Base-by-base conservation (phyloP, 1,140 invertebrate genomes). In the Ridgeia piscesae region DNA sequence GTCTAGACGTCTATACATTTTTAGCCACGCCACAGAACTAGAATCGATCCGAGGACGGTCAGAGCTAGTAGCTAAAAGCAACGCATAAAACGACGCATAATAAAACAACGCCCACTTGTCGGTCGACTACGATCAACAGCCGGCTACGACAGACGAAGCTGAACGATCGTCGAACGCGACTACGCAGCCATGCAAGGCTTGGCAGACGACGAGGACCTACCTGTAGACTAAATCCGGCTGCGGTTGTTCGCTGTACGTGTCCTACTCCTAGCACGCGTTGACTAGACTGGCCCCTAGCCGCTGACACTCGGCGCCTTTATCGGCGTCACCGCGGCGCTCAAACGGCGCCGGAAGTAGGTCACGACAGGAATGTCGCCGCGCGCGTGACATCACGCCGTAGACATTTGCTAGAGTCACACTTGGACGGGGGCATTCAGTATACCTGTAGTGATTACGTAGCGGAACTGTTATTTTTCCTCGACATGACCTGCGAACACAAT, bases 281-380 rank as follows among this genome's bases (percentile, higher is more conserved):
- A 77, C 58, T 77, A 77, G 58, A 77, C 58, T 77, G 58, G 58
- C 58, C 58, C 58, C 58, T 21, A 31, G 17, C 27, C 58, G 58
- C 58, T 8, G 11, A 77, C 58, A 77, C 58, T 77, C 17, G 2
- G 11, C 58, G 58, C 17, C 17, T 77, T 77, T 77, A 77, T 77
- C 58, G 17, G 58, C 58, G 42, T 77, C 58, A 0, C 58, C 17
- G 27, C 58, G 58, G 11, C 58, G 58, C 58, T 4, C 58, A 77
- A 77, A 77, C 58, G 27, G 11, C 58, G 58, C 58, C 58, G 58
- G 58, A 77, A 77, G 58, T 77, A 77, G 58, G 58, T 77, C 58
- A 77, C 58, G 58, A 77, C 58, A 77, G 58, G 58, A 77, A 77
- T 77, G 58, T 77, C 58, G n/a, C n/a, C n/a, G n/a, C n/a, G 58